Base-by-base conservation (phyloP, 23 tunicate genomes). In the Styela clava region DNA sequence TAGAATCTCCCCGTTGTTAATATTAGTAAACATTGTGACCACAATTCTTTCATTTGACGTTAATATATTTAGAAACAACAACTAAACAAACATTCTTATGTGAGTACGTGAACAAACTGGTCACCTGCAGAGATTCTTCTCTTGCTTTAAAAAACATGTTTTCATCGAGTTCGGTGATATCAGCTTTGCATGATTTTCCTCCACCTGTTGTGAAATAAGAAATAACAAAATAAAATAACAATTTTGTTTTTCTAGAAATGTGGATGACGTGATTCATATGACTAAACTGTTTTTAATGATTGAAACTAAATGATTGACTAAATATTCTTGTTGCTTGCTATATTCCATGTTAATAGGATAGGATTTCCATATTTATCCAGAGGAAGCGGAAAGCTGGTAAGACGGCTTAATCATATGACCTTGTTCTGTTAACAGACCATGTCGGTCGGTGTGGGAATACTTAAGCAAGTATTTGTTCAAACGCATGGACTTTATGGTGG, bases 41-140 rank as follows among this genome's bases (percentile, higher is more conserved):
- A 44, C 56, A 44, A 44, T 44, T 44, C 56, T 44, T 12, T 44
- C n/a, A 12, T 44, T 7, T 44, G 56, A 44, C 9, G 56, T n/a
- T 44, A 44, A 44, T 44, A 12, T 12, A 44, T 44, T 12, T 44
- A 5, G n/a, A n/a, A 44, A 44, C 56, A 44, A 44, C 9, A 7
- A 5, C 56, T 44, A 44, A 44, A 44, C 56, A 44, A 44, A 44
- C 56, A 44, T 5, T 12, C n/a, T n/a, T n/a, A n/a, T n/a, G 56
- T 44, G 56, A 44, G n/a, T 44, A 44, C 56, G 12, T 44, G 56
- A 44, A 44, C 12, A 44, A 44, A 44, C 7, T 44, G 56, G 12
- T 71, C n/a, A 91, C 97, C 82, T 86, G 97, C 3, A 91, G 69
- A 0, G 97, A 91, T 83, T 86, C 91, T 37, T 91, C 97, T 56